Conservation (phyloP, 2,888 invertebrate species). For the Molorchus minor region DNA sequence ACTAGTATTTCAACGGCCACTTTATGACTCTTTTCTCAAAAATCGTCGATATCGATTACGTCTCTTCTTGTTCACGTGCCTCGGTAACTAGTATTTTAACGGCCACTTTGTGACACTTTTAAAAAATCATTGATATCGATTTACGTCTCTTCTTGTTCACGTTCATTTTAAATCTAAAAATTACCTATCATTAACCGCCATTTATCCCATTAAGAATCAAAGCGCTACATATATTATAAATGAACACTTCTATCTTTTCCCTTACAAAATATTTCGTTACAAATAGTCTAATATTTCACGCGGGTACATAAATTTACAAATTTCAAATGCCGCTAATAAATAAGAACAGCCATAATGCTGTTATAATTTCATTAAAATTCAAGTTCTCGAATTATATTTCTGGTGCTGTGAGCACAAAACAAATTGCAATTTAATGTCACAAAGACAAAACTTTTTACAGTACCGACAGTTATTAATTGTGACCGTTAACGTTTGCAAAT, state of each 20-base stretch:
- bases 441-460: conserved; percentile 36
- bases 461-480: conserved; percentile 39
- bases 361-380: conserved; percentile 25
- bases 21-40: no score
- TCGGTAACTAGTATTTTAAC: no score
- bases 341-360: conserved; percentile 20
- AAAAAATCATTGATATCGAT: no score
- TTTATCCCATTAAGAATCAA: neutral
- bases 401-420: conserved; percentile 27
- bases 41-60: no score
- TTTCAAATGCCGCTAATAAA: conserved; percentile 22
- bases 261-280: neutral
- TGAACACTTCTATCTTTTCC: neutral
- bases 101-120: no score
- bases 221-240: neutral
- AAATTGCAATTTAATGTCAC: conserved; percentile 37
- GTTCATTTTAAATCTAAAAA: no score
- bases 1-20: no score
- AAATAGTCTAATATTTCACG: conserved; percentile 13
- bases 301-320: conserved; percentile 16
- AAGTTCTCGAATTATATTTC: conserved; percentile 21
- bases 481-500: conserved; percentile 38
- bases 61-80: no score
- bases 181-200: no score
- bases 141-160: no score